Base-by-base conservation (phyloP, 2,113 vertebrate species). In the Desmodus rotundus region DNA sequence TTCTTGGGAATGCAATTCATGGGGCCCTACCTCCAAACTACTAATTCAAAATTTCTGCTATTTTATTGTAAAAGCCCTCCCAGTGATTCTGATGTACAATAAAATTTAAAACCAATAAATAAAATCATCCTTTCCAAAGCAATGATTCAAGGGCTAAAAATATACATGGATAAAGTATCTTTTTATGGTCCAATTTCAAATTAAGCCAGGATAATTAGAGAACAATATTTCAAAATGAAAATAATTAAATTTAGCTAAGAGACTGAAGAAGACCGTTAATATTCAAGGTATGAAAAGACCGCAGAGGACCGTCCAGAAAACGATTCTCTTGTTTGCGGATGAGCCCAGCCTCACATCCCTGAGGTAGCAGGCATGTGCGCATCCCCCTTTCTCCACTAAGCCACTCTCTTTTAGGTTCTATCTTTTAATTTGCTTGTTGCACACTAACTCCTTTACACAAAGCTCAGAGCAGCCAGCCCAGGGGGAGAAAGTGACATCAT, bases 131-230 rank as follows among this genome's bases (percentile, higher is more conserved):
- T 96, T 93, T 89, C 65, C 73, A 95, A 91, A 91, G 73, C 43
- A 89, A 70, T 81, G 87, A 96, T 95, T 93, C 91, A 24, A 91
- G 36, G 28, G 68, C 82, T 94, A 94, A 96, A 96, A 96, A 94
- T 88, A 92, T 4, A 82, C 72, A 87, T 70, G 54, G 74, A 95
- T 91, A 73, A 63, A 86, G 19, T 76, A 89, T 88, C 95, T 90
- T 94, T 89, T 91, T 47, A n/a, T 41, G 54, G 33, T 91, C 17
- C 36, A 81, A 73, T 94, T 96, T 96, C 83, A 96, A 96, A 95
- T 94, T 86, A 95, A 95, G 74, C 63, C 76, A 89, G 33, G 84
- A 97, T 95, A 95, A 95, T 87, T 94, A 84, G n/a, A 95, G 76
- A 68, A 94, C 13, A 93, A 65, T 41, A 95, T 96, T 87, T 63